phyloP scores from a whole-genome alignment of 2,888 invertebrate genomes.

The Atrina japonica region DNA sequence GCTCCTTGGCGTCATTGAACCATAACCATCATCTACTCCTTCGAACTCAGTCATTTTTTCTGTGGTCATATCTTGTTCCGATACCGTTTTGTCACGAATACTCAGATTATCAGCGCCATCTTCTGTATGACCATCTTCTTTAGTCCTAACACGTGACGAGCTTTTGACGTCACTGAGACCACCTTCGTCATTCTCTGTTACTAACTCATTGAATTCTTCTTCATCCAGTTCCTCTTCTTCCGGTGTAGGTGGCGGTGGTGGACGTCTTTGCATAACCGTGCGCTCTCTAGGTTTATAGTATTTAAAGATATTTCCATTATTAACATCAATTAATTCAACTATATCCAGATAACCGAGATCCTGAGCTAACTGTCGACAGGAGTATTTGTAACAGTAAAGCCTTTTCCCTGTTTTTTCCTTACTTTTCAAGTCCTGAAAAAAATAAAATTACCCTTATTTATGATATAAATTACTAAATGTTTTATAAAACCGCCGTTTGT shows the following conservation, averaged over 20 bases:
- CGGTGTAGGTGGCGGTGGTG: conserved; percentile 54
- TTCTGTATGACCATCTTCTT: no score
- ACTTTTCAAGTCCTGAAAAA: conserved; percentile 32
- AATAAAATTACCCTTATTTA: no score
- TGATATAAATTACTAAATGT: no score
- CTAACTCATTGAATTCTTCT: conserved; percentile 45
- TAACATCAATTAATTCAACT: conserved; percentile 76
- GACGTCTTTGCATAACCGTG: conserved; percentile 56
- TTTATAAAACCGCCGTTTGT: no score
- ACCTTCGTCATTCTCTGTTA: conserved; percentile 43
- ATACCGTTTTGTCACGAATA: conserved; percentile 30
- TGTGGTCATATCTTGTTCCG: conserved; percentile 28
- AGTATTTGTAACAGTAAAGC: conserved; percentile 58
- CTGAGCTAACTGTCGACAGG: conserved; percentile 78
- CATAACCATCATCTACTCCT: conserved; percentile 51
- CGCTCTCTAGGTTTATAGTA: conserved; percentile 62
- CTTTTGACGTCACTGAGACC: conserved; percentile 14
- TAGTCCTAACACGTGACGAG: no score
- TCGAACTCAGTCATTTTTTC: conserved; percentile 13
- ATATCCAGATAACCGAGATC: conserved; percentile 69
- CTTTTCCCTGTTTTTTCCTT: conserved; percentile 49
- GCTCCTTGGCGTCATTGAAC: conserved; percentile 53
- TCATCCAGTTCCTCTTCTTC: conserved; percentile 10
- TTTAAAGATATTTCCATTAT: conserved; percentile 69
- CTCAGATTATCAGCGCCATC: conserved; percentile 34